Conservation (phyloP, 2,797 vertebrate genomes). For the Karalla daura region DNA sequence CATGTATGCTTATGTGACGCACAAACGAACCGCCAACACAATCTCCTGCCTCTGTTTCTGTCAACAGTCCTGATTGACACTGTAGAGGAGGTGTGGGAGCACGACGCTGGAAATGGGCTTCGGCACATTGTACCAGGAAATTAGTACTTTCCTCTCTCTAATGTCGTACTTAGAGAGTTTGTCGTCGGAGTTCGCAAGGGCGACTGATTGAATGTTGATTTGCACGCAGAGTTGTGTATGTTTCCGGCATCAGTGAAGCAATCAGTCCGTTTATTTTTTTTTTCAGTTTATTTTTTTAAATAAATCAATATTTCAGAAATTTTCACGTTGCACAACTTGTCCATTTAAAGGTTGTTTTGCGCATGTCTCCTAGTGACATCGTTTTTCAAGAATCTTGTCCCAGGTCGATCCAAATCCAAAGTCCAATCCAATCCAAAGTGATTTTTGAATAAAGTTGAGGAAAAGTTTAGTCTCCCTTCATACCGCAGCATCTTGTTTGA, state of each 20-base stretch:
- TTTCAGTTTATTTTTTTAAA: too few species aligned
- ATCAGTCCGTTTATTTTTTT: too few species aligned
- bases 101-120: conserved; percentile 15
- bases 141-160: conserved; percentile 6
- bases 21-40: conserved; percentile 24
- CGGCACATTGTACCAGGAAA: conserved; percentile 21
- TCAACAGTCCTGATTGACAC: conserved; percentile 21
- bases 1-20: conserved; percentile 26
- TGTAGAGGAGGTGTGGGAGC: conserved; percentile 18
- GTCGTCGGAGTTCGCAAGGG: not conserved
- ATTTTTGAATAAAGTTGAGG: too few species aligned
- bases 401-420: too few species aligned
- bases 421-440: too few species aligned
- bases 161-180: conserved; percentile 21
- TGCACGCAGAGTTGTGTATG: not conserved
- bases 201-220: conserved; percentile 28
- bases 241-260: not conserved
- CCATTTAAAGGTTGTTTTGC: not conserved
- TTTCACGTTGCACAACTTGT: too few species aligned
- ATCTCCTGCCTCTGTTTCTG: conserved; percentile 36
- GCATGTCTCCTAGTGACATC: too few species aligned
- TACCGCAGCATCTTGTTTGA: too few species aligned
- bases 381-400: too few species aligned
- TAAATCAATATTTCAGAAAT: too few species aligned
- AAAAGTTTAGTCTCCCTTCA: too few species aligned